phyloP scores from a whole-genome alignment of 2,888 invertebrate genomes.

The Euzophera pinguis region DNA sequence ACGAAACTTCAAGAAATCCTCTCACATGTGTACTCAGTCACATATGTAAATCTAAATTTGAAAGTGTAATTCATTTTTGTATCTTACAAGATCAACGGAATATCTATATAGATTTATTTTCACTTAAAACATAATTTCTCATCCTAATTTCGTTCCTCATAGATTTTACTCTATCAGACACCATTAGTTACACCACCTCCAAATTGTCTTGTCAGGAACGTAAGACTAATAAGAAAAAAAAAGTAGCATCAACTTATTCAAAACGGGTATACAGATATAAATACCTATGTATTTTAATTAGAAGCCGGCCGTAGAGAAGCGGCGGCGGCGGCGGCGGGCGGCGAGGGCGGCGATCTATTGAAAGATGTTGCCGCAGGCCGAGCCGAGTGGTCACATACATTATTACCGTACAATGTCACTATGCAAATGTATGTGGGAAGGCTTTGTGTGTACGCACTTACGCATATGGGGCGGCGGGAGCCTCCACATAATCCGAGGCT shows the following conservation, averaged over 20 bases:
- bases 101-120: too few relatives aligned
- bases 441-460: constrained; percentile 78
- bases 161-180: not conserved
- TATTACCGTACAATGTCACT: constrained; percentile 78
- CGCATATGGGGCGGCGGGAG: constrained; percentile 68
- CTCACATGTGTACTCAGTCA: constrained; percentile 57
- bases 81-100: constrained; percentile 29
- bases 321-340: constrained; percentile 26
- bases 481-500: constrained; percentile 73
- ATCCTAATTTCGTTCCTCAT: not conserved
- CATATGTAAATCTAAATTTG: constrained; percentile 65
- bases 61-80: too few relatives aligned
- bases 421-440: constrained; percentile 78
- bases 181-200: not conserved
- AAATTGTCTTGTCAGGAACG: not conserved
- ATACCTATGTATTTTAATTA: constrained; percentile 56
- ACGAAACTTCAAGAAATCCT: constrained; percentile 77
- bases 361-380: constrained; percentile 65
- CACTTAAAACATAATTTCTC: not conserved
- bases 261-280: constrained; percentile 27
- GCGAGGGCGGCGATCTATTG: constrained; percentile 56
- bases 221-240: constrained; percentile 1
- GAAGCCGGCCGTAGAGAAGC: constrained; percentile 35
- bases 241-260: constrained; percentile 24
- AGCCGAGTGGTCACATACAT: constrained; percentile 76